A percentile compares a stretch with the other conserved stretches of the same genome.
Conservation (phyloP, 2,888 invertebrate genomes). For the Branchipolynoe longqiensis region DNA sequence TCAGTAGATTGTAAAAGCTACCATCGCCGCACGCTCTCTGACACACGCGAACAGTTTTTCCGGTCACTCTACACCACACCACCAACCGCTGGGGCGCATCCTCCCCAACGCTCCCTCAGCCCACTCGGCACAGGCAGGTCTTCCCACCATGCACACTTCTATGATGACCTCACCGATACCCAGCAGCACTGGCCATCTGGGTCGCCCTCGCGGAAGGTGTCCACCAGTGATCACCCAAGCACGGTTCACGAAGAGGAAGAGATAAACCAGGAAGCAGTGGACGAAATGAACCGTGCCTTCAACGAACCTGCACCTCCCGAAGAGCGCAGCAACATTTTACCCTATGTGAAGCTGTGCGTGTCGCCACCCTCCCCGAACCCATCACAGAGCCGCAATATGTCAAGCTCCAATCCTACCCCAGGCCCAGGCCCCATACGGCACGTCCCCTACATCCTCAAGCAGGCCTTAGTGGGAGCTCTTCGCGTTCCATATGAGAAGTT, state of each 20-base stretch:
- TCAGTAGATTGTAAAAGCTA: not conserved
- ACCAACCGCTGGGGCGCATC: not conserved
- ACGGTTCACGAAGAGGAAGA: slow-evolving; percentile 32
- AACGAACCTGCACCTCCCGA: not conserved
- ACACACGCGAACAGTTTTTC: slow-evolving; percentile 39
- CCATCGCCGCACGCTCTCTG: slow-evolving; percentile 38
- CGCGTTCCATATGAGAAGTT: slow-evolving; percentile 14
- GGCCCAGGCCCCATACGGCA: not conserved
- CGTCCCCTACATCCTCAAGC: not conserved
- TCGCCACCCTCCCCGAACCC: slow-evolving; percentile 35
- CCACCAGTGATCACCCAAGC: not conserved
- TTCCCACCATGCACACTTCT: not conserved
- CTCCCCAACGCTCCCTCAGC: slow-evolving; percentile 25
- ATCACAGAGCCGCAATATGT: not conserved
- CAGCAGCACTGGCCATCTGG: not conserved
- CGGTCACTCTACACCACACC: not conserved
- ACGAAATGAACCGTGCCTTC: not conserved
- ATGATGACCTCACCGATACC: not conserved
- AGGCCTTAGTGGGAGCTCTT: not conserved
- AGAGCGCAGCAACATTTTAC: not conserved
- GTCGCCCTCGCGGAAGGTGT: not conserved
- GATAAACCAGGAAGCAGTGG: not conserved
- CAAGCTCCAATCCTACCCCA: not conserved
- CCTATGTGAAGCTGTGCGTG: not conserved
- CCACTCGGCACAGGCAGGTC: not conserved